These are phyloP conservation scores for Pectinophora gossypiella DNA, from an alignment of 1,140 invertebrate species.

Conservation along the genomic window DNA sequence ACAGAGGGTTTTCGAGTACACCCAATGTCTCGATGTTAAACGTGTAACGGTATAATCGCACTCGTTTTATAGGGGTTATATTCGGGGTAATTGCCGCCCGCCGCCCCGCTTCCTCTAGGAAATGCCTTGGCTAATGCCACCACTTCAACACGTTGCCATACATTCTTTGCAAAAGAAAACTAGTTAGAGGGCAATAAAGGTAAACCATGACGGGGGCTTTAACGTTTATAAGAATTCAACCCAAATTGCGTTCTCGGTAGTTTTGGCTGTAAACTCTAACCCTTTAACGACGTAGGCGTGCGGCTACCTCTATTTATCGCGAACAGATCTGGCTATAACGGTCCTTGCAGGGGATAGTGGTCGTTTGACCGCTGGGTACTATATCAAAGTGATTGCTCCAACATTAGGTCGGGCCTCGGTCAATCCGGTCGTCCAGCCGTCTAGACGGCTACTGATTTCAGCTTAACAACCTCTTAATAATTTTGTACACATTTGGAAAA, in stretches of 20 bases:
- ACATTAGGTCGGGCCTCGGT: conserved; percentile 37
- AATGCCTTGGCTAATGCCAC: conserved; percentile 33
- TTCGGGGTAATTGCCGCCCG: conserved; percentile 46
- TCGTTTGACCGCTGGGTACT: conserved; percentile 29
- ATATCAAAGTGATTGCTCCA: conserved; percentile 44
- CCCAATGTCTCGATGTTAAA: conserved; percentile 43
- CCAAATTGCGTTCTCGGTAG: not conserved
- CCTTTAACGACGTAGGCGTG: conserved; percentile 22
- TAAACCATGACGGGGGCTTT: not conserved
- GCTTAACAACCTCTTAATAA: conserved; percentile 19
- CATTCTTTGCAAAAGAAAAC: conserved; percentile 21
- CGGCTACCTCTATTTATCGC: conserved; percentile 27
- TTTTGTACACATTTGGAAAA: no score
- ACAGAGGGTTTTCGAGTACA: conserved; percentile 31
- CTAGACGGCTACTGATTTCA: conserved; percentile 36
- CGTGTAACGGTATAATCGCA: conserved; percentile 52
- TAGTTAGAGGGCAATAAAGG: conserved; percentile 1
- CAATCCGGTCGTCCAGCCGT: conserved; percentile 27
- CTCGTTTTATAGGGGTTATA: conserved; percentile 51
- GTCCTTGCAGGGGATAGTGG: conserved; percentile 19
- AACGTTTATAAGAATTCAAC: not conserved
- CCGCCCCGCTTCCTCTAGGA: conserved; percentile 29
- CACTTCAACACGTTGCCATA: conserved; percentile 37
- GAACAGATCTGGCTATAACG: conserved; percentile 29
- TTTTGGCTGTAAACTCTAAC: conserved; percentile 11